phyloP scores from a whole-genome alignment of 2,797 vertebrate genomes.

The Gambelia wislizenii region DNA sequence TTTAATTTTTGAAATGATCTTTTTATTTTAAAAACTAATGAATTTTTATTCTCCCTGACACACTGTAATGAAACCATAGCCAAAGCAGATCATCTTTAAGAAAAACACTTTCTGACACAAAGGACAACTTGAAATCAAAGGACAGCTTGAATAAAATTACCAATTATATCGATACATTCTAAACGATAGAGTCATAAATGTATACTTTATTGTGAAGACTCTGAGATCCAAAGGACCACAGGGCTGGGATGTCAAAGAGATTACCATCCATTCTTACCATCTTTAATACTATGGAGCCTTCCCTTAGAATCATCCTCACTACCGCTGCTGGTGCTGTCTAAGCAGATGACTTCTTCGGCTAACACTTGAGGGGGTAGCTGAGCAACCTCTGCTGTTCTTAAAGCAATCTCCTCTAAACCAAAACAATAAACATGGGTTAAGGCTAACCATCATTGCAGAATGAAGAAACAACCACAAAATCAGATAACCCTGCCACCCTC shows the following conservation, averaged over 20 bases:
- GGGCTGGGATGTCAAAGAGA: not conserved
- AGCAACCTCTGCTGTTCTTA: conserved; percentile 86
- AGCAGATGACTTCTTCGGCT: conserved; percentile 94
- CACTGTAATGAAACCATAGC: not conserved
- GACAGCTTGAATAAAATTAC: too few relatives aligned
- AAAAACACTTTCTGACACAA: not conserved
- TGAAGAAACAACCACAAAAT: conserved; percentile 58
- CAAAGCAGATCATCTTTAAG: conserved; percentile 7
- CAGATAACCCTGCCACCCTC: conserved; percentile 27
- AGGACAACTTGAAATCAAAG: too few relatives aligned
- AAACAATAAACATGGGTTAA: conserved; percentile 63
- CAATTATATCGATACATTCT: too few relatives aligned
- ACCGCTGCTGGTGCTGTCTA: conserved; percentile 89
- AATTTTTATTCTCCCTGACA: not conserved
- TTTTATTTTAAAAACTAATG: too few relatives aligned
- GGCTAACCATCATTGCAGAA: conserved; percentile 55
- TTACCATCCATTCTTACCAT: conserved; percentile 75
- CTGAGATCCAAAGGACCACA: not conserved
- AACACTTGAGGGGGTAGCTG: conserved; percentile 84
- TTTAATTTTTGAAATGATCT: too few relatives aligned
- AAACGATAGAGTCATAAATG: too few relatives aligned
- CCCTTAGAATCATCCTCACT: conserved; percentile 87
- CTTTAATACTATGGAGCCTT: conserved; percentile 74
- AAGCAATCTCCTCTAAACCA: conserved; percentile 84
- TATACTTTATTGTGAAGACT: not conserved